These are phyloP conservation scores for Palythoa caribaeorum DNA, from an alignment of 92 coral and sea anemone genomes.

Conservation along the genomic window DNA sequence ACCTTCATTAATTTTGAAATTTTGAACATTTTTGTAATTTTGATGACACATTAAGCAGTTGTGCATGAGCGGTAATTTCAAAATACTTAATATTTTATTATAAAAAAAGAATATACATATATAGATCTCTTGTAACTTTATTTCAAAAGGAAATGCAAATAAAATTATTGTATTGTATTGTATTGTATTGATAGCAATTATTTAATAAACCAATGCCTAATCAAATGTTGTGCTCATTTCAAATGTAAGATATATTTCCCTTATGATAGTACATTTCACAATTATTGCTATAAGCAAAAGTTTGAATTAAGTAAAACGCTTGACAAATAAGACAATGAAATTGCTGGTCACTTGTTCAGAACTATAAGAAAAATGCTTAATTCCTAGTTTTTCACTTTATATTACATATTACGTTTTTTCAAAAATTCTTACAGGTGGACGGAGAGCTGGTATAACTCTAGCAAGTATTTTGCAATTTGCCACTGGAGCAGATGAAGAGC, in stretches of 20 bases:
- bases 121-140: no score
- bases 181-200: no score
- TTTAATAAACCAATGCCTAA: background rate
- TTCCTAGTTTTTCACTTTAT: background rate
- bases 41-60: no score
- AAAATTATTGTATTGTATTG: no score
- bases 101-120: no score
- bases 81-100: no score
- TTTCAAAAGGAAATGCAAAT: no score
- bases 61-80: no score
- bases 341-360: background rate
- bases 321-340: background rate
- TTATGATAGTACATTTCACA: background rate
- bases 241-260: background rate
- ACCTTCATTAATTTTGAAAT: no score
- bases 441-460: constrained; percentile 42
- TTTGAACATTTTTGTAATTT: no score
- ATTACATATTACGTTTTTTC: background rate
- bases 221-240: background rate
- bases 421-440: background rate
- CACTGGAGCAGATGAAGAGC: constrained; percentile 29
- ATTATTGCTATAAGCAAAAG: background rate
- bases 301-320: background rate
- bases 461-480: constrained; percentile 39
- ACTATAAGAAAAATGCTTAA: background rate